phyloP scores from a whole-genome alignment of 2,888 invertebrate genomes.

The Alsophila aescularia region DNA sequence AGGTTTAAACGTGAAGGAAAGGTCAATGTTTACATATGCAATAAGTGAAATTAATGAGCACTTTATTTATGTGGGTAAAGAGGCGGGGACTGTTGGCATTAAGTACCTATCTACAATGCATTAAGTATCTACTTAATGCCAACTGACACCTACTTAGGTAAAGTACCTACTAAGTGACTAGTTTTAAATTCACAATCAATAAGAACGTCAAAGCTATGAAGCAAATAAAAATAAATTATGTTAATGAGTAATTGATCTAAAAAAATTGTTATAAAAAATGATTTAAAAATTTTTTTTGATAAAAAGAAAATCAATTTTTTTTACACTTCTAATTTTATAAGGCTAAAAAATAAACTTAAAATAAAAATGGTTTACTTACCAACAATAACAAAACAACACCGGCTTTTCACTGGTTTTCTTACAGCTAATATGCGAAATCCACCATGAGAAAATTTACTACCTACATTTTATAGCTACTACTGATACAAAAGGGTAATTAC shows the following conservation, averaged over 20 bases:
- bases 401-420: slow-evolving; percentile 42
- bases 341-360: too few species aligned
- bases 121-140: too few species aligned
- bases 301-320: too few species aligned
- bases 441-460: slow-evolving; percentile 8
- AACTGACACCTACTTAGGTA: background rate
- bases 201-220: too few species aligned
- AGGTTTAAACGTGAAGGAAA: slow-evolving; percentile 7
- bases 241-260: too few species aligned
- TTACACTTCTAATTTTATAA: too few species aligned
- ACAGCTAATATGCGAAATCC: slow-evolving; percentile 19
- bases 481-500: background rate
- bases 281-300: background rate
- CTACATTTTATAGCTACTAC: background rate
- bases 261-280: too few species aligned
- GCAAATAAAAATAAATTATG: background rate
- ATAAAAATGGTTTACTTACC: slow-evolving; percentile 45
- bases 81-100: slow-evolving; percentile 5
- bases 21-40: slow-evolving; percentile 13
- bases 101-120: background rate
- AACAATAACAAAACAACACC: slow-evolving; percentile 48
- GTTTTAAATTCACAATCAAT: background rate
- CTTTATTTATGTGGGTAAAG: slow-evolving; percentile 12
- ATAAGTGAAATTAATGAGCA: slow-evolving; percentile 13
- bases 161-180: background rate